Evolutionary conservation across 2,888 invertebrate species (phyloP).

Genomic region (Pyralis farinalis): DNA sequence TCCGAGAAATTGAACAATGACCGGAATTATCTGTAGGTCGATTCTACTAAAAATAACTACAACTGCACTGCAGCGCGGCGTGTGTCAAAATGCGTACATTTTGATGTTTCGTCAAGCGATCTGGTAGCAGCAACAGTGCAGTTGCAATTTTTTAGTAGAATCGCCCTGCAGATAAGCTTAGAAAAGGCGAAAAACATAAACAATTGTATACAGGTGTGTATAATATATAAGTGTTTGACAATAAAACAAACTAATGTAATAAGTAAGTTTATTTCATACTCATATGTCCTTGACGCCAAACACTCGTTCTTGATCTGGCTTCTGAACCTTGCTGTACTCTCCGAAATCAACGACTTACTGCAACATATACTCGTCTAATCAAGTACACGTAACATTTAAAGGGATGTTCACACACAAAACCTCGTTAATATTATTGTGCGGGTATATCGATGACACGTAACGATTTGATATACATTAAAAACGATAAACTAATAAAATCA

Average conservation of each 20-base stretch:
- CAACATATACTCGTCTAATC: not conserved
- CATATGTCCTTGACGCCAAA: conserved; percentile 34
- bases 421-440: conserved; percentile 50
- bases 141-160: too few relatives aligned
- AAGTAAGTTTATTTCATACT: conserved; percentile 53
- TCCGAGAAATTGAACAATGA: too few relatives aligned
- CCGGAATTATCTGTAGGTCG: too few relatives aligned
- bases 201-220: too few relatives aligned
- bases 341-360: not conserved
- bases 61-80: too few relatives aligned
- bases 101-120: too few relatives aligned
- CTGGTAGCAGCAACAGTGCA: too few relatives aligned
- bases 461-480: conserved; percentile 39
- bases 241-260: conserved; percentile 1
- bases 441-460: conserved; percentile 39
- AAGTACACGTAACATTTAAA: not conserved
- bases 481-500: conserved; percentile 48
- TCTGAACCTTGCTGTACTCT: not conserved
- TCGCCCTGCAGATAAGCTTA: too few relatives aligned
- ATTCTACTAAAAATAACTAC: too few relatives aligned
- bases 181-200: too few relatives aligned
- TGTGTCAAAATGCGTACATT: too few relatives aligned
- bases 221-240: too few relatives aligned
- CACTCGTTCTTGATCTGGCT: conserved; percentile 30
- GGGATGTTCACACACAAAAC: conserved; percentile 12